Evolutionary conservation across 2,888 invertebrate species (phyloP).

Genomic region (Thymelicus lineola): DNA sequence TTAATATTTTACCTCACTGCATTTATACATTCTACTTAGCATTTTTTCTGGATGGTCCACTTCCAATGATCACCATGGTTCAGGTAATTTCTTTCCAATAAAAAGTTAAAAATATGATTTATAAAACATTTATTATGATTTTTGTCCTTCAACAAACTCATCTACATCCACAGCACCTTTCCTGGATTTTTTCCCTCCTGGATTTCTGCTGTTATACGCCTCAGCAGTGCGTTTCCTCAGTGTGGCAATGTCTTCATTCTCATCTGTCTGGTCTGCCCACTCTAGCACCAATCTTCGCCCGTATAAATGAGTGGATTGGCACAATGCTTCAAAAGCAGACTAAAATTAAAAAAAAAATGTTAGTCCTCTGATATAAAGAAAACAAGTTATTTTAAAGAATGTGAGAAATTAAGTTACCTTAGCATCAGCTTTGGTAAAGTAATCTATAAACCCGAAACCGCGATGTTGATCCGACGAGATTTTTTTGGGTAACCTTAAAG

Average conservation of each 20-base stretch:
- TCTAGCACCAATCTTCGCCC: constrained; percentile 97
- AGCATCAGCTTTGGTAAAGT: constrained; percentile 94
- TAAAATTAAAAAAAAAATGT: constrained; percentile 82
- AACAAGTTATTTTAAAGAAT: not conserved
- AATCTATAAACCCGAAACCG: constrained; percentile 99
- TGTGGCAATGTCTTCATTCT: constrained; percentile 89
- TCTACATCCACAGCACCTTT: constrained; percentile 78
- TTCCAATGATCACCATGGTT: too few relatives aligned
- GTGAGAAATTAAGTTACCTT: constrained; percentile 85
- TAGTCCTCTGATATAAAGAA: not conserved
- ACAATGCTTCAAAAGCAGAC: constrained; percentile 96
- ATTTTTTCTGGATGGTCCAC: too few relatives aligned
- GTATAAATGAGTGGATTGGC: constrained; percentile 98
- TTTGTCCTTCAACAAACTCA: constrained; percentile 65
- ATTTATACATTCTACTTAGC: too few relatives aligned
- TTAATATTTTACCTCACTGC: too few relatives aligned
- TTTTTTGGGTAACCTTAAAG: constrained; percentile 96
- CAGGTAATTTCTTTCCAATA: too few relatives aligned
- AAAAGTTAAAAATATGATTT: not conserved
- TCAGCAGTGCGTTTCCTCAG: constrained; percentile 94
- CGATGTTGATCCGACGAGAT: constrained; percentile 92
- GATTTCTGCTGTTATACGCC: constrained; percentile 66
- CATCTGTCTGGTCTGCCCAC: constrained; percentile 93
- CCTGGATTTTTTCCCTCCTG: constrained; percentile 77
- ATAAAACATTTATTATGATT: constrained; percentile 15